Evolutionary conservation across 1,140 invertebrate genomes (phyloP), one percentile per base, ranked within the genome.

Genomic region (Ceratina australensis): DNA sequence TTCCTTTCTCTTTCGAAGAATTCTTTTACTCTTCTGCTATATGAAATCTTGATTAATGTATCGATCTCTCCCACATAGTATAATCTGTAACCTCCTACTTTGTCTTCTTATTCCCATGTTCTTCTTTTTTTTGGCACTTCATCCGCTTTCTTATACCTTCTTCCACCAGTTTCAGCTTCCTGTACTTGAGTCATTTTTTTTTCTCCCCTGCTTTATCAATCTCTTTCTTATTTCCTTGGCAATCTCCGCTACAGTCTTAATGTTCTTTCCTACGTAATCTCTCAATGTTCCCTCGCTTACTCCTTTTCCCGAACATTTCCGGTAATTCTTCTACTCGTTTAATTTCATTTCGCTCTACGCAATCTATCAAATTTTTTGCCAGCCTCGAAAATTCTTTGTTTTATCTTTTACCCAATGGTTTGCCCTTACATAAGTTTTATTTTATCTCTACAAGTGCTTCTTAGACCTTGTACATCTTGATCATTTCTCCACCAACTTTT

Each of bases 221-320:
- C 64, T 66, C 47, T 66, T 66, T 66, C 47, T 66, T 66, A 66
- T 66, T 66, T 66, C 64, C 47, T 66, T 50, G 13, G 47, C 64
- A 66, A 66, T 66, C 64, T 66, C 47, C 16, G 47, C 47, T 50
- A 18, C n/a, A 3, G 47, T 26, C 47, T 50, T 66, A 50, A 66
- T 26, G 64, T 50, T 66, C 64, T 50, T 50, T 50, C 64, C 24
- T 66, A 15, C 47, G 47, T 26, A 50, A 66, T 66, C 47, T 26
- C 47, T 66, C 64, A n/a, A n/a, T 26, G 47, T n/a, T n/a, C 18
- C 7, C 18, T 50, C 22, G 8, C 22, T 24, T 20, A 3, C 15
- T 15, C 22, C 33, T 22, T 22, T 47, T 7, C 4, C 4, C 2
- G 3, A 47, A 65, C 13, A 8, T 24, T 64, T 16, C n/a, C 7